Conservation (phyloP, 1,140 invertebrate species). For the Drosophila orena region DNA sequence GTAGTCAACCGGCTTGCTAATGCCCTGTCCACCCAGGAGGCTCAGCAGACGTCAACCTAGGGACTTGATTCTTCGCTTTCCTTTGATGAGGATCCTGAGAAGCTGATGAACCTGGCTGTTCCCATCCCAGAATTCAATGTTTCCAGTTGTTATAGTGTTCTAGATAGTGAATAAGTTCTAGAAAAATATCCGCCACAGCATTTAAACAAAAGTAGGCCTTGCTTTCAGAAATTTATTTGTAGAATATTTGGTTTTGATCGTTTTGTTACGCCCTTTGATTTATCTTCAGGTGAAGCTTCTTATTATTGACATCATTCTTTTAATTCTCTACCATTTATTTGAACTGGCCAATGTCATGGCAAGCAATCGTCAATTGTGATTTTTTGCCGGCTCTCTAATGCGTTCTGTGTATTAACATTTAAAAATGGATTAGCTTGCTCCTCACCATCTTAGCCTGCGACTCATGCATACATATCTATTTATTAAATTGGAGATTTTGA, state of each 20-base stretch:
- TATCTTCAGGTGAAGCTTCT: conserved; percentile 61
- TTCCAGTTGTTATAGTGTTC: too few species aligned
- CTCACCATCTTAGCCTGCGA: conserved; percentile 14
- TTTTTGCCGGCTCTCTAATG: conserved; percentile 30
- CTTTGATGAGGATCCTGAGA: too few species aligned
- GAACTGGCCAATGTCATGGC: conserved; percentile 35
- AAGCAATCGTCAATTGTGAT: conserved; percentile 33
- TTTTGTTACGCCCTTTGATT: conserved; percentile 25
- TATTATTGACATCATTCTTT: conserved; percentile 76
- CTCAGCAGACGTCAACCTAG: too few species aligned
- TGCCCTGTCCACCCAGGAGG: too few species aligned
- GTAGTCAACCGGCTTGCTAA: too few species aligned
- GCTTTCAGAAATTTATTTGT: conserved; percentile 75
- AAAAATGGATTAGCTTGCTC: conserved; percentile 51
- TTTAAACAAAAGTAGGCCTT: not conserved
- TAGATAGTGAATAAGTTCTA: too few species aligned
- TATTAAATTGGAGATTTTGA: conserved; percentile 60
- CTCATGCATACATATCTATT: conserved; percentile 54
- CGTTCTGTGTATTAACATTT: conserved; percentile 46
- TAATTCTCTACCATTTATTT: conserved; percentile 62
- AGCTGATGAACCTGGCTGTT: too few species aligned
- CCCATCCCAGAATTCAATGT: too few species aligned
- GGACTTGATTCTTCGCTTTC: too few species aligned
- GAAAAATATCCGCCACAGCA: not conserved
- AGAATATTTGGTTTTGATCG: conserved; percentile 53